These are phyloP conservation scores for Cotesia typhae DNA, from an alignment of 1,140 invertebrate species.

Conservation along the genomic window DNA sequence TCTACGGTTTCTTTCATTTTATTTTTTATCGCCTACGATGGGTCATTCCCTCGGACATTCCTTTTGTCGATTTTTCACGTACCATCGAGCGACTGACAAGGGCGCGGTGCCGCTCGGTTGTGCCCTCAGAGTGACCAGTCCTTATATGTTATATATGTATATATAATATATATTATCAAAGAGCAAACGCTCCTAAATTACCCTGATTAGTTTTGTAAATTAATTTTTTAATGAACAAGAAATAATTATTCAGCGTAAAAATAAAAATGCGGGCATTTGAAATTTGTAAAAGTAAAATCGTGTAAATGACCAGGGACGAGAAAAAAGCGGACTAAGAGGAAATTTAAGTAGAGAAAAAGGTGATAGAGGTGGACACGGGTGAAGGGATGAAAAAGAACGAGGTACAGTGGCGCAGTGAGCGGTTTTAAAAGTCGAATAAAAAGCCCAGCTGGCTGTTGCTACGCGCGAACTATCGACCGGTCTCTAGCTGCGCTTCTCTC, in stretches of 20 bases:
- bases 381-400: slow-evolving; percentile 14
- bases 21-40: slow-evolving; percentile 5
- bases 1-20: background rate
- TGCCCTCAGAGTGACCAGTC: background rate
- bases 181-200: too few relatives aligned
- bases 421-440: slow-evolving; percentile 51
- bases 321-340: slow-evolving; percentile 9
- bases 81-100: slow-evolving; percentile 8
- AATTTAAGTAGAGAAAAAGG: slow-evolving; percentile 1
- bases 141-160: too few relatives aligned
- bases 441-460: slow-evolving; percentile 55
- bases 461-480: slow-evolving; percentile 57
- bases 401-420: slow-evolving; percentile 40
- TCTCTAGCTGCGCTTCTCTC: slow-evolving; percentile 37
- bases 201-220: too few relatives aligned
- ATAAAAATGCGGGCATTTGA: too few relatives aligned
- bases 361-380: slow-evolving; percentile 12
- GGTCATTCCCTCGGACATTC: slow-evolving; percentile 21
- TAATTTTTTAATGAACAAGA: too few relatives aligned
- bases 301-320: background rate
- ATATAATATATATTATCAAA: too few relatives aligned
- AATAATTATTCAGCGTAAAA: too few relatives aligned
- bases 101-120: background rate
- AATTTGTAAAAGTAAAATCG: too few relatives aligned
- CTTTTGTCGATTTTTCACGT: slow-evolving; percentile 31